These are phyloP conservation scores for Petrophora chlorosata DNA, from an alignment of 2,888 invertebrate species.

Conservation along the genomic window DNA sequence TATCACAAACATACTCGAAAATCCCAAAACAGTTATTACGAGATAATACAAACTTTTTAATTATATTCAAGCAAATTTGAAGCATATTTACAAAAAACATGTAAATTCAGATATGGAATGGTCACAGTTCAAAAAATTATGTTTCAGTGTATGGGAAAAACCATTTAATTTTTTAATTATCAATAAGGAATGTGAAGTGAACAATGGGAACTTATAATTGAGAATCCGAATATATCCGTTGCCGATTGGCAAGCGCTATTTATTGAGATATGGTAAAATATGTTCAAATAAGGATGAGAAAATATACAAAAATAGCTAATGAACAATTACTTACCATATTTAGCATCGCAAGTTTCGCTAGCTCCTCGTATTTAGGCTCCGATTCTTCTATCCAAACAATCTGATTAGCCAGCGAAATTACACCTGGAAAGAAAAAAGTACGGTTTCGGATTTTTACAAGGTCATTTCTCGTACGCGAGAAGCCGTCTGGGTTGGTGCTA, in stretches of 20 bases:
- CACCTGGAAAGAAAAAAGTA: conserved; percentile 42
- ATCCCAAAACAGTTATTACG: conserved; percentile 41
- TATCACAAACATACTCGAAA: conserved; percentile 43
- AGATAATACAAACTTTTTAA: conserved; percentile 25
- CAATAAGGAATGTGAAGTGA: conserved; percentile 16
- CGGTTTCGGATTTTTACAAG: too few relatives aligned
- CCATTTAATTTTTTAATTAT: conserved; percentile 10
- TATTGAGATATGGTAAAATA: too few relatives aligned
- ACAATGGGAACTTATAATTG: too few relatives aligned
- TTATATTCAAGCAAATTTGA: conserved; percentile 43
- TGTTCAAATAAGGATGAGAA: too few relatives aligned
- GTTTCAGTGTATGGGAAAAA: conserved; percentile 8
- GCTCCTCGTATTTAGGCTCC: conserved; percentile 33
- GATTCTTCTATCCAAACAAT: conserved; percentile 42
- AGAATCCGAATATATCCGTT: too few relatives aligned
- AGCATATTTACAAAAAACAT: conserved; percentile 43
- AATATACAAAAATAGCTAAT: not conserved
- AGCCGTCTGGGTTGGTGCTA: too few relatives aligned
- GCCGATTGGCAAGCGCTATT: too few relatives aligned
- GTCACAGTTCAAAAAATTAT: conserved; percentile 28
- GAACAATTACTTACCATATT: conserved; percentile 37
- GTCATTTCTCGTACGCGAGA: too few relatives aligned
- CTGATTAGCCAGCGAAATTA: conserved; percentile 41
- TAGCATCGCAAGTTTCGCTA: conserved; percentile 37
- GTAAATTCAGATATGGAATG: conserved; percentile 39